A percentile compares a stretch with the other conserved stretches of the same genome.
phyloP scores from a whole-genome alignment of 92 coral and sea anemone genomes.

The Virgularia gustaviana region DNA sequence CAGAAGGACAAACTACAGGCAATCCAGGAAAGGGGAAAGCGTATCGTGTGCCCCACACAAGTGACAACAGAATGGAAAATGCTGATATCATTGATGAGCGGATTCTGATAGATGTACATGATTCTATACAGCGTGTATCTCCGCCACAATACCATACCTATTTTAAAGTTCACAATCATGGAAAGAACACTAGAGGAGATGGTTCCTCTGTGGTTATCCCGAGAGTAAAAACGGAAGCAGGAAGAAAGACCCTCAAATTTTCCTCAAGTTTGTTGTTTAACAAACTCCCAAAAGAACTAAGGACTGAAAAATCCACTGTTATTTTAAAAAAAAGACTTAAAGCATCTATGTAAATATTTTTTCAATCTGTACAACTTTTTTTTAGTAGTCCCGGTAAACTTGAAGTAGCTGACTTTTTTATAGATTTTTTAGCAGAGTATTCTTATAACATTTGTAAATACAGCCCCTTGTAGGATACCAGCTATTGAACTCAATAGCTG shows the following conservation, averaged over 20 bases:
- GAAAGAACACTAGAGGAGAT: not conserved
- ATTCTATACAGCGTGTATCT: conserved; percentile 10
- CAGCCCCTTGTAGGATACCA: too few species aligned
- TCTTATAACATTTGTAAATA: too few species aligned
- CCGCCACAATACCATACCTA: conserved; percentile 2
- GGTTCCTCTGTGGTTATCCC: conserved; percentile 10
- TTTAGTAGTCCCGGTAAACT: too few species aligned
- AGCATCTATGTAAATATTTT: too few species aligned
- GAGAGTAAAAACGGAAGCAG: too few species aligned
- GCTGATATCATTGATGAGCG: not conserved
- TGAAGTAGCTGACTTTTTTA: too few species aligned
- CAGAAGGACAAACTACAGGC: not conserved
- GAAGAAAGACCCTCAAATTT: not conserved
- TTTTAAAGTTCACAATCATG: too few species aligned
- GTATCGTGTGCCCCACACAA: not conserved
- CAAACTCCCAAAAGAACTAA: conserved; percentile 9
- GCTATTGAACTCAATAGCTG: too few species aligned
- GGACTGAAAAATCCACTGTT: not conserved
- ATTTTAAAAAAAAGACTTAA: too few species aligned
- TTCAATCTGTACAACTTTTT: too few species aligned
- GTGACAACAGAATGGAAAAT: conserved; percentile 4
- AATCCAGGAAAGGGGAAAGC: conserved; percentile 10
- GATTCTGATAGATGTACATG: not conserved
- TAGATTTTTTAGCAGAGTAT: too few species aligned
- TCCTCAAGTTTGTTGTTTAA: conserved; percentile 13